These are phyloP conservation scores for Scaptomyza tumidula DNA, from an alignment of 2,888 invertebrate genomes.

Conservation along the genomic window DNA sequence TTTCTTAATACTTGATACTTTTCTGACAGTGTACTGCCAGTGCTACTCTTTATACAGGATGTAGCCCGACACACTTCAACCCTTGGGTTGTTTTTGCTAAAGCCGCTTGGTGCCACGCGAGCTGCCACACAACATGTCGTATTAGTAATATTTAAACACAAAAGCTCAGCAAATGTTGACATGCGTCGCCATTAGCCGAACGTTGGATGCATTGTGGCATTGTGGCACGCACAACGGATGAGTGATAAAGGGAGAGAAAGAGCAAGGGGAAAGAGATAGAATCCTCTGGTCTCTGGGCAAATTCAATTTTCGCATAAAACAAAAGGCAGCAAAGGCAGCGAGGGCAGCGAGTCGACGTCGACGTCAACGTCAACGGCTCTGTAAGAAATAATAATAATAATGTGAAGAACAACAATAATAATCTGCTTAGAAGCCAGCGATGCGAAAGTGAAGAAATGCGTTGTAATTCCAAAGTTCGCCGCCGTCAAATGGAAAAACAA, in stretches of 20 bases:
- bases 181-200: slow-evolving; percentile 74
- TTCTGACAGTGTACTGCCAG: not conserved
- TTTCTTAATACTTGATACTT: too few species aligned
- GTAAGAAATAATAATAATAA: slow-evolving; percentile 70
- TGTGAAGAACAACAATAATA: slow-evolving; percentile 69
- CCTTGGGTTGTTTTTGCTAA: slow-evolving; percentile 7
- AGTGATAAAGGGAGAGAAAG: slow-evolving; percentile 1
- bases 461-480: slow-evolving; percentile 76
- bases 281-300: slow-evolving; percentile 31
- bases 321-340: too few species aligned
- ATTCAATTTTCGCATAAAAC: slow-evolving; percentile 69
- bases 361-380: slow-evolving; percentile 9
- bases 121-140: slow-evolving; percentile 76
- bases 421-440: slow-evolving; percentile 77
- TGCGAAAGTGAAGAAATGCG: slow-evolving; percentile 79
- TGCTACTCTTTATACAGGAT: not conserved
- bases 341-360: slow-evolving; percentile 11
- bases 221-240: slow-evolving; percentile 64
- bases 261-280: not conserved
- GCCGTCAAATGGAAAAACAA: slow-evolving; percentile 56
- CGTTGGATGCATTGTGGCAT: slow-evolving; percentile 62
- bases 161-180: slow-evolving; percentile 79
- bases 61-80: slow-evolving; percentile 9
- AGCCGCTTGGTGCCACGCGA: slow-evolving; percentile 64
- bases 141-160: slow-evolving; percentile 81